phyloP scores from a whole-genome alignment of 2,888 invertebrate genomes.

The Beris morrisii region DNA sequence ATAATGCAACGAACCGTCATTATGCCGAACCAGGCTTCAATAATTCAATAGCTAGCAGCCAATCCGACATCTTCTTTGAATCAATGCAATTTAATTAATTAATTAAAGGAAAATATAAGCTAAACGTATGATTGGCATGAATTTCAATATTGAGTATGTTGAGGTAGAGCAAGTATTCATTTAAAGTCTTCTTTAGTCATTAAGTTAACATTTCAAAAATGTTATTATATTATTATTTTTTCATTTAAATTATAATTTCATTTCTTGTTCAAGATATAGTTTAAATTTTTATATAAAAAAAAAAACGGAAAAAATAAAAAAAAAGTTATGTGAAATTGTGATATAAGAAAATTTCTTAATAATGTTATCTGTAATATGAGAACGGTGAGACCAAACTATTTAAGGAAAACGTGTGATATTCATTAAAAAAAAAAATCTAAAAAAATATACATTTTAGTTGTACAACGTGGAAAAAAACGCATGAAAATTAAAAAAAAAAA shows the following conservation, averaged over 20 bases:
- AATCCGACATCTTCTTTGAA: too few relatives aligned
- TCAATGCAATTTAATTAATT: too few relatives aligned
- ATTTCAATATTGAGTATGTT: not conserved
- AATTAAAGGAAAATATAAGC: too few relatives aligned
- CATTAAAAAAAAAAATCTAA: conserved; percentile 20
- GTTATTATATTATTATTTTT: not conserved
- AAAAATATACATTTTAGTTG: conserved; percentile 5
- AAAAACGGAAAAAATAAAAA: not conserved
- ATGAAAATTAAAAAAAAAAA: not conserved
- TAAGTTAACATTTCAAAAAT: not conserved
- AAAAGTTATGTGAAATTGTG: conserved; percentile 26
- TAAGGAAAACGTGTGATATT: conserved; percentile 39
- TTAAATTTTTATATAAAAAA: not conserved
- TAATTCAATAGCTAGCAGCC: too few relatives aligned
- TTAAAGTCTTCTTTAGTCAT: conserved; percentile 4
- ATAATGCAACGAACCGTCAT: too few relatives aligned
- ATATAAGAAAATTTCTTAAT: conserved; percentile 38
- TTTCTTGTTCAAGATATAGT: not conserved
- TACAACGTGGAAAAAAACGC: not conserved
- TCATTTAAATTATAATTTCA: not conserved
- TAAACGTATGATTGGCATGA: too few relatives aligned
- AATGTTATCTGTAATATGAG: conserved; percentile 38
- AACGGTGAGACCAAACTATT: conserved; percentile 39
- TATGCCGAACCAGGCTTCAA: too few relatives aligned
- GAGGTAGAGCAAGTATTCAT: conserved; percentile 7